These are phyloP conservation scores for Hypomesus transpacificus DNA, from an alignment of 2,113 vertebrate species.

Conservation along the genomic window DNA sequence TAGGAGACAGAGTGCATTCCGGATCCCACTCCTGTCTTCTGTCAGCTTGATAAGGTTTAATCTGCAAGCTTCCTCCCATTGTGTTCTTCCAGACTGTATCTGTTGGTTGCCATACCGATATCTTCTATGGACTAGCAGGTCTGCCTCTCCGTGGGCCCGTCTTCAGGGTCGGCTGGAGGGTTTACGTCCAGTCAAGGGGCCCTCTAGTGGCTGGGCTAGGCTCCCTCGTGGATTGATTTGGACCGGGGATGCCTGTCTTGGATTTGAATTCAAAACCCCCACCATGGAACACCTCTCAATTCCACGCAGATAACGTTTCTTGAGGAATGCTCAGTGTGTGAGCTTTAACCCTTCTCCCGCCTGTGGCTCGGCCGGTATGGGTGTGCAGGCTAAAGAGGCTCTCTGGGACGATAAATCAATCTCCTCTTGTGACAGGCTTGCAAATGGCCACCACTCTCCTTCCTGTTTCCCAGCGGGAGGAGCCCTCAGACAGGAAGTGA, in stretches of 20 bases:
- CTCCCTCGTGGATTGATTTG: no score
- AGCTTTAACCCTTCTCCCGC: no score
- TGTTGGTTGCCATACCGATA: not conserved
- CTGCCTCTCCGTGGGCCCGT: not conserved
- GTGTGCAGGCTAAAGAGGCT: not conserved
- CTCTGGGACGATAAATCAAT: conserved; percentile 13
- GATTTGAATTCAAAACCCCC: no score
- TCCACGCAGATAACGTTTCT: no score
- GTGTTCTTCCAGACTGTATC: not conserved
- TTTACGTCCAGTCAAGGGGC: no score
- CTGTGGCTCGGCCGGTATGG: not conserved
- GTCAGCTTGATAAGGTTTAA: not conserved
- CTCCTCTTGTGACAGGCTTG: not conserved
- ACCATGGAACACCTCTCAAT: no score
- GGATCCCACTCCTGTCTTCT: not conserved
- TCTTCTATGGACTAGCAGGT: not conserved
- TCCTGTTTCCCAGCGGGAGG: conserved; percentile 1
- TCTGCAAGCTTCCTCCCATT: not conserved
- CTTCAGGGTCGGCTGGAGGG: no score
- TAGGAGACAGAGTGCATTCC: no score
- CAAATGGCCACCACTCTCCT: not conserved
- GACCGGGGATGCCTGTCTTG: no score
- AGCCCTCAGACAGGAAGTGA: conserved; percentile 14
- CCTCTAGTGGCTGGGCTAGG: no score
- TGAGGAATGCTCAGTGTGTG: no score